Percentiles rank a stretch among this genome's conserved stretches.
phyloP scores from a whole-genome alignment of 1,140 invertebrate species.

The Lutraria rhynchaena region DNA sequence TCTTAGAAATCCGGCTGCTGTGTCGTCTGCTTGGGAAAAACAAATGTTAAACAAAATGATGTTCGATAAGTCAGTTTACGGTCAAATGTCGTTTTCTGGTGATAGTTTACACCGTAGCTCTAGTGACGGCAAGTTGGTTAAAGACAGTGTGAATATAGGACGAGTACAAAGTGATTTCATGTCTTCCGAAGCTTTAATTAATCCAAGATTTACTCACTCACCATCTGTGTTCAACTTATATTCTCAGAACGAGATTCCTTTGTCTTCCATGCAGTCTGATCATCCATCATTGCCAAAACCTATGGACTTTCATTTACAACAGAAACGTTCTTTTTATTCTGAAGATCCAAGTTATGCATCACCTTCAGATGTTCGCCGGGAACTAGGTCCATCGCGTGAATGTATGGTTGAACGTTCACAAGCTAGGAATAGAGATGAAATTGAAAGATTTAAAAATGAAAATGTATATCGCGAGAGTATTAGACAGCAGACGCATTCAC shows the following conservation, averaged over 20 bases:
- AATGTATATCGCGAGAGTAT: no score
- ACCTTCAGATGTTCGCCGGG: background rate
- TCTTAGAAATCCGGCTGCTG: conserved; percentile 33
- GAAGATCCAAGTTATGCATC: background rate
- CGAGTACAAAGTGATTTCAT: background rate
- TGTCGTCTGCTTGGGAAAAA: conserved; percentile 9
- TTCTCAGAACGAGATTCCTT: conserved; percentile 24
- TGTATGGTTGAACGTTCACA: no score
- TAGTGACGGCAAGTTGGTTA: conserved; percentile 26
- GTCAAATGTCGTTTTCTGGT: no score
- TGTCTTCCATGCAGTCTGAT: conserved; percentile 4
- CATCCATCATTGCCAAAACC: no score
- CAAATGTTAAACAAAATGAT: background rate
- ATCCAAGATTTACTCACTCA: conserved; percentile 15
- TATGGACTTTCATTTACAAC: background rate
- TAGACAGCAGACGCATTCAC: no score
- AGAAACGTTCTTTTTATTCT: conserved; percentile 1
- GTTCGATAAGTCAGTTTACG: no score
- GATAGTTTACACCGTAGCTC: background rate
- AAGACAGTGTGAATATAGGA: background rate
- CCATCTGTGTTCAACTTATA: conserved; percentile 18
- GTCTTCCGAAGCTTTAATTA: conserved; percentile 25
- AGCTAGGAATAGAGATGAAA: no score
- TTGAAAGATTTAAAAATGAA: no score
- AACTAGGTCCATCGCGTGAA: background rate